Evolutionary conservation across 2,888 invertebrate genomes (phyloP), one percentile per base, ranked within the genome.

Genomic region (Oscheius myriophilus): DNA sequence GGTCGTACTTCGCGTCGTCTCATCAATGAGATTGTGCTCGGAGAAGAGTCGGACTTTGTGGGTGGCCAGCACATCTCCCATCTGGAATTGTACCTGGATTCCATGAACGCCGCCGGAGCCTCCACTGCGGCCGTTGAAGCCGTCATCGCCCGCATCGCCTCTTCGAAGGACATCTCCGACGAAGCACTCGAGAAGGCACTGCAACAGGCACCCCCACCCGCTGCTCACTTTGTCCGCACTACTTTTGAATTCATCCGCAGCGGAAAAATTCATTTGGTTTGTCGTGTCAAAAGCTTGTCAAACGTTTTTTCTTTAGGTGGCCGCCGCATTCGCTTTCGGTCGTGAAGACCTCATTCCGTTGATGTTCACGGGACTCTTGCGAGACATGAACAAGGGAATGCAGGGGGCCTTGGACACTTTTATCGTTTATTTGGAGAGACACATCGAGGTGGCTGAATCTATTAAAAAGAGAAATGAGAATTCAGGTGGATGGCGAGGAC

Each of bases 11-110:
- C 68, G n/a, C 33, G 73, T 21, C 49, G 73, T n/a, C 54, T 73
- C 26, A 70, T 73, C 70, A 73, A 73, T 42, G 73, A 73, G 25
- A 70, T 73, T 26, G 73, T 73, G 7, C 51, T 65, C 14, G 73
- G 67, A 59, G 73, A 73, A 43, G 71, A 66, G 16, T 23, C 46
- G 18, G 68, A 68, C 49, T 61, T 62, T 39, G 63, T 72, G 11
- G 72, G 69, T 23, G 69, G 67, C 11, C 61, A 53, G 39, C 61
- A 69, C 67, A 72, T 72, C 43, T 72, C 72, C 45, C 72, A 72
- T 53, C 55, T 72, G 42, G 72, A 72, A 45, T 54, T 72, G 23
- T 72, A 72, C 43, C 26, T 72, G 23, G 72, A 72, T 14, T 67
- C 67, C 18, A 72, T 72, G 72, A 58, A 61, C 2, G 43, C 39